These are phyloP conservation scores for Vanessa tameamea DNA, from an alignment of 1,140 invertebrate genomes.

Conservation along the genomic window DNA sequence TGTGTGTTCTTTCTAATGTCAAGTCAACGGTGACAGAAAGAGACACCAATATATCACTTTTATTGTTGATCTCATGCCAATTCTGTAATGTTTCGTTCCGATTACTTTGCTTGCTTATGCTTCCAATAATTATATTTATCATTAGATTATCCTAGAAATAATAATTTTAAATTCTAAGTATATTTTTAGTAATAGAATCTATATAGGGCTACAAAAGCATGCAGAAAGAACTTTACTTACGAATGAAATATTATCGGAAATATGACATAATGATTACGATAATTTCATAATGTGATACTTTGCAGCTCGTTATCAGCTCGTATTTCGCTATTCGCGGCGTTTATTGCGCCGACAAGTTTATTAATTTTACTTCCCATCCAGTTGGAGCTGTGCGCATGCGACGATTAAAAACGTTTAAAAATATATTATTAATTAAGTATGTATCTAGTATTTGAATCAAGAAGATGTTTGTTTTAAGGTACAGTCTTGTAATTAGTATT, in stretches of 20 bases:
- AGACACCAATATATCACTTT: too few relatives aligned
- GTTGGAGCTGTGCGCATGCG: not conserved
- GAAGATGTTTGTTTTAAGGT: too few relatives aligned
- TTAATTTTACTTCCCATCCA: not conserved
- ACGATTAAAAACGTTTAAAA: not conserved
- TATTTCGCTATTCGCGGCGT: conserved; percentile 22
- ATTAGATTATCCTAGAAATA: too few relatives aligned
- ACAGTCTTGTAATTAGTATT: too few relatives aligned
- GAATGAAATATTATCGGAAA: conserved; percentile 8
- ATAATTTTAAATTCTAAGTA: too few relatives aligned
- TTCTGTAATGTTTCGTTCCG: too few relatives aligned
- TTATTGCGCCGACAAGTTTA: conserved; percentile 19
- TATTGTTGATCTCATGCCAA: too few relatives aligned
- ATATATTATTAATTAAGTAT: not conserved
- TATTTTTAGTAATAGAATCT: too few relatives aligned
- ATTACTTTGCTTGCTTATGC: too few relatives aligned
- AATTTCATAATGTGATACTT: conserved; percentile 27
- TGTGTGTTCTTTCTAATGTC: too few relatives aligned
- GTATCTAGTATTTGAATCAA: not conserved
- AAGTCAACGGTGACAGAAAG: too few relatives aligned
- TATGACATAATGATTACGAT: conserved; percentile 26
- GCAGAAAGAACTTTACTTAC: not conserved
- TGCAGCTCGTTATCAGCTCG: conserved; percentile 10
- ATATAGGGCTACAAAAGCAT: not conserved
- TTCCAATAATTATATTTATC: too few relatives aligned